Conservation (phyloP, 2,797 vertebrate species). For the Lutjanus campechanus region DNA sequence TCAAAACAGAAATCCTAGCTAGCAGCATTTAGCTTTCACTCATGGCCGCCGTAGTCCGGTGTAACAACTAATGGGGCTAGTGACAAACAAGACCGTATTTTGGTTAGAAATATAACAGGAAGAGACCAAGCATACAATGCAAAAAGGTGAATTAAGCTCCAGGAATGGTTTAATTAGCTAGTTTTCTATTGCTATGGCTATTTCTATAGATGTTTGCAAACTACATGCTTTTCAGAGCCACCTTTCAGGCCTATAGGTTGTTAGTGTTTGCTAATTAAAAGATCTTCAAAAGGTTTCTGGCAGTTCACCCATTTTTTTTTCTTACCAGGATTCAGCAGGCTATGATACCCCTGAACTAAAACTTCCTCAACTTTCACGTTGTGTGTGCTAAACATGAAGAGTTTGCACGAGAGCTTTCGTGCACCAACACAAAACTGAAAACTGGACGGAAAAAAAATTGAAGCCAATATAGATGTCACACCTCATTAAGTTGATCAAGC, state of each 20-base stretch:
- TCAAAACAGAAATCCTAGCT: background rate
- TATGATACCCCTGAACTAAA: background rate
- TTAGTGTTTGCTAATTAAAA: background rate
- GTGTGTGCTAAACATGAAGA: background rate
- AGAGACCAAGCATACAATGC: background rate
- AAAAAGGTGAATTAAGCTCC: background rate
- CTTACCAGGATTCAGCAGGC: too few species aligned
- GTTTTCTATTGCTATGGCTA: too few species aligned
- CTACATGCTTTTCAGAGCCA: too few species aligned
- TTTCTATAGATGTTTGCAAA: too few species aligned
- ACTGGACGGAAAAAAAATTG: background rate
- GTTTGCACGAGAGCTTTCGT: too few species aligned
- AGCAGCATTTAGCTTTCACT: background rate
- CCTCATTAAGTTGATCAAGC: conserved; percentile 7
- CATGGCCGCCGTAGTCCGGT: background rate
- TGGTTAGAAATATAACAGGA: background rate
- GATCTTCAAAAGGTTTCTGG: background rate
- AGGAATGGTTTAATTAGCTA: background rate
- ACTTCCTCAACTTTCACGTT: background rate
- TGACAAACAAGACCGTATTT: background rate
- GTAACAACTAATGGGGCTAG: background rate
- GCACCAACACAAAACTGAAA: background rate
- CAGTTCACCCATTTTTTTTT: background rate
- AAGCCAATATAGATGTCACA: background rate
- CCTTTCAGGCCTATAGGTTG: background rate